Base-by-base conservation (phyloP, 2,797 vertebrate species). In the Clamator glandarius region DNA sequence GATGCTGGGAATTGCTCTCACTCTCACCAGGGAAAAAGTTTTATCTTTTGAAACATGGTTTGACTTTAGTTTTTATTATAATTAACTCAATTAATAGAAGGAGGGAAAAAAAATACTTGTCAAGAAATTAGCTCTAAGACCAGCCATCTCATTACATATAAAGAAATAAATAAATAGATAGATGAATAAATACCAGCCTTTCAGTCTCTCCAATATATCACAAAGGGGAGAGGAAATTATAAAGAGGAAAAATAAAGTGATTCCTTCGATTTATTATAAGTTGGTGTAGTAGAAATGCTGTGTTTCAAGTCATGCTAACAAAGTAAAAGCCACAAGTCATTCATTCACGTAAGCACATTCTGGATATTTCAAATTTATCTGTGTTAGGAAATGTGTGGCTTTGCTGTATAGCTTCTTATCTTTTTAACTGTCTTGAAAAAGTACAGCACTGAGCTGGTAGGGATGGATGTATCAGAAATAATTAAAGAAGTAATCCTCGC, bases 21-120 rank as follows among this genome's bases (percentile, higher is more conserved):
- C 8, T 94, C 33, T 21, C 87, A 69, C n/a, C 11, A n/a, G 74
- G 25, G 87, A 92, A 93, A 93, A 95, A 77, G 35, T 92, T 92
- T 92, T 86, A 92, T 95, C 63, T 92, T 92, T 92, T 82, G 82
- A 93, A 94, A 94, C 57, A 86, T 72, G 24, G 29, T 29, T 84
- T 86, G 52, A 86, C 39, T 95, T 90, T 51, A 64, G 26, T 73
- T 93, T 95, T 93, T 74, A 58, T 74, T 95, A 42, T 83, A 92
- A 95, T 95, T 88, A 87, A 87, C 69, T 70, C 39, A 78, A 42
- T 61, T 86, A 86, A 84, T 94, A 69, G 52, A 78, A 87, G 31
- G 26, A 84, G 31, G 7, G 2, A 24, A 31, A 79, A 77, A 66
- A 2, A 83, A 28, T 2, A 66, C 24, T 50, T 89, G 39, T 59